Conservation (phyloP, 2,113 vertebrate genomes). For the Gadus chalcogrammus region DNA sequence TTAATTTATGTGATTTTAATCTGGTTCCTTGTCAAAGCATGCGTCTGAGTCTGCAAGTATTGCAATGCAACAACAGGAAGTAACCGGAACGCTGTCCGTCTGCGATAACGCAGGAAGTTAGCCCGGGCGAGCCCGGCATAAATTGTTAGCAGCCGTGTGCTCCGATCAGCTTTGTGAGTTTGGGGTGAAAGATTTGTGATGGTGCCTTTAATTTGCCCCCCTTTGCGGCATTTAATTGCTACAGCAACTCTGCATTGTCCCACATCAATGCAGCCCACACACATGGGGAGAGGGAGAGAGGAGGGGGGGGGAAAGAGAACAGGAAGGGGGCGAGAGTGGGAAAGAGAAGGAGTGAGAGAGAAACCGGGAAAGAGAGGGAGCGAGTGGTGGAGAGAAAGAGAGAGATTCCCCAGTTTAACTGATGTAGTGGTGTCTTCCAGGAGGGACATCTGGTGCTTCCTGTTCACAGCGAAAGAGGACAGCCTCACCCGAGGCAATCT, state of each 20-base stretch:
- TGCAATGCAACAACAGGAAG: not conserved
- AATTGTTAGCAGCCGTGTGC: not conserved
- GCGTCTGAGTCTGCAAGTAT: slow-evolving; percentile 40
- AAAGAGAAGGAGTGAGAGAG: too few species aligned
- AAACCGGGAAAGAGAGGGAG: too few species aligned
- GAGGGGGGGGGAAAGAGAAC: too few species aligned
- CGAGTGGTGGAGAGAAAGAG: too few species aligned
- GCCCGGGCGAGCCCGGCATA: not conserved
- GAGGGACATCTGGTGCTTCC: slow-evolving; percentile 50
- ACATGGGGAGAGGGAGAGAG: not conserved
- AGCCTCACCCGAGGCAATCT: slow-evolving; percentile 13
- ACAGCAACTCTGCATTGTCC: not conserved
- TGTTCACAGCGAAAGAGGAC: slow-evolving; percentile 48
- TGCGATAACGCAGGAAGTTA: too few species aligned
- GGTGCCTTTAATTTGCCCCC: not conserved
- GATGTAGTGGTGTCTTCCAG: slow-evolving; percentile 39
- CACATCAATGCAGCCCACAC: not conserved
- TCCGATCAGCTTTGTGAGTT: not conserved
- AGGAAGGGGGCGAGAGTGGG: not conserved
- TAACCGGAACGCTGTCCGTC: slow-evolving; percentile 10
- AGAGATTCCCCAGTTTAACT: too few species aligned
- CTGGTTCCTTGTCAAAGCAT: slow-evolving; percentile 3
- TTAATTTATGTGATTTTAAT: slow-evolving; percentile 52
- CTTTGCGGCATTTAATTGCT: not conserved
- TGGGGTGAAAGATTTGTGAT: not conserved